Percentiles rank a stretch among this genome's conserved stretches.
phyloP scores from a whole-genome alignment of 2,113 vertebrate species.

The Cephalopterus ornatus region DNA sequence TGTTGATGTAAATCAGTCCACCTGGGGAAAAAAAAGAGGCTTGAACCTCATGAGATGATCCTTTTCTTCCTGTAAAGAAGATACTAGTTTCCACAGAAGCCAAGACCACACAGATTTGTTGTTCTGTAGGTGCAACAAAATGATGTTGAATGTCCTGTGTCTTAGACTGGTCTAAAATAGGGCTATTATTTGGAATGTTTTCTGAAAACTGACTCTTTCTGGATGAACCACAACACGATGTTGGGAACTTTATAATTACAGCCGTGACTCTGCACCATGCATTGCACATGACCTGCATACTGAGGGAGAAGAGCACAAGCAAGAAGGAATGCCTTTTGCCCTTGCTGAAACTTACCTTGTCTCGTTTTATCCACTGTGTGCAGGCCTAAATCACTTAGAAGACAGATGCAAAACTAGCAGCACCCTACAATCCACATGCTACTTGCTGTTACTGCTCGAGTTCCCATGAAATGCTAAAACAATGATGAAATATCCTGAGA shows the following conservation, averaged over 20 bases:
- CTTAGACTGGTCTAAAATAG: background rate
- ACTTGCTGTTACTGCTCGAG: background rate
- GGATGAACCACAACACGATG: background rate
- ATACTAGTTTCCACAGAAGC: background rate
- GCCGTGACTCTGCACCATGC: background rate
- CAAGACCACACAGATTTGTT: background rate
- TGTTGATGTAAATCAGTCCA: background rate
- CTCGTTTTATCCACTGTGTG: background rate
- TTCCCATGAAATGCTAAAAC: background rate
- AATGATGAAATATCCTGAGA: background rate
- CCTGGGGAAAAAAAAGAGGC: background rate
- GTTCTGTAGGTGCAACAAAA: background rate
- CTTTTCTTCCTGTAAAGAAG: background rate
- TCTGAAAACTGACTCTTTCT: background rate
- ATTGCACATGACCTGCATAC: background rate
- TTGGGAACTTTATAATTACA: conserved; percentile 5
- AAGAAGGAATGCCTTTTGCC: background rate
- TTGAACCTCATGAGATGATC: background rate
- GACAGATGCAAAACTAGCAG: background rate
- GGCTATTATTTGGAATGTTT: background rate
- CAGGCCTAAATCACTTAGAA: background rate
- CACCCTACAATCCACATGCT: background rate
- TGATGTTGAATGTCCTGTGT: background rate
- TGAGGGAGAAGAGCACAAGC: background rate
- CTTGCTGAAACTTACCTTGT: background rate